These are phyloP conservation scores for Ctenosaura bakeri DNA, from an alignment of 2,797 vertebrate species.

Conservation along the genomic window DNA sequence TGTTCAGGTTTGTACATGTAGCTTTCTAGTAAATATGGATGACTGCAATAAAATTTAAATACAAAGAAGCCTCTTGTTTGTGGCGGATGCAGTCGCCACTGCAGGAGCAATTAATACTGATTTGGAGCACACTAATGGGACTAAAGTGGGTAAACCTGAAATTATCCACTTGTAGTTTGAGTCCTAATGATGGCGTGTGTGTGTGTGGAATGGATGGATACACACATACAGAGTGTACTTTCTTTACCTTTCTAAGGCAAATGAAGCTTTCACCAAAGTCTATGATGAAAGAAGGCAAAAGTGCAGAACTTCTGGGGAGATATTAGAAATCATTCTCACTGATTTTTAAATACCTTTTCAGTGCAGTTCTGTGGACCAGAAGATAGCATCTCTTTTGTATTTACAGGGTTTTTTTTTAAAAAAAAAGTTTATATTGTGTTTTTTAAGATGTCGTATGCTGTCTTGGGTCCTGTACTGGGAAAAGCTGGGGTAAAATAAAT, in stretches of 20 bases:
- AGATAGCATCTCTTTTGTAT: too few species aligned
- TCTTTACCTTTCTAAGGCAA: conserved; percentile 33
- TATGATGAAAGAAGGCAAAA: conserved; percentile 23
- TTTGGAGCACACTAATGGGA: conserved; percentile 37
- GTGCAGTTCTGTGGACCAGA: too few species aligned
- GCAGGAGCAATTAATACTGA: conserved; percentile 29
- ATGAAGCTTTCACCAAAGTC: not conserved
- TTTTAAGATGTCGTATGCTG: too few species aligned
- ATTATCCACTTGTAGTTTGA: conserved; percentile 49
- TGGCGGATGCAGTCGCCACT: conserved; percentile 37
- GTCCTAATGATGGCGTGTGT: conserved; percentile 47
- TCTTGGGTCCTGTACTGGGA: too few species aligned
- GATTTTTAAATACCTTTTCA: too few species aligned
- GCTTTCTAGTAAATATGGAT: conserved; percentile 64
- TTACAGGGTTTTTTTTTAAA: too few species aligned
- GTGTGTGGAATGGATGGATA: conserved; percentile 17
- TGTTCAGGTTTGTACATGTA: conserved; percentile 66
- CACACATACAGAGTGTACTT: not conserved
- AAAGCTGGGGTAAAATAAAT: too few species aligned
- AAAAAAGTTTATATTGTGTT: too few species aligned
- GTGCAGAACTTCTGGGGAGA: conserved; percentile 28
- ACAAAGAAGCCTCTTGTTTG: conserved; percentile 65
- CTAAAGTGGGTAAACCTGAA: conserved; percentile 42
- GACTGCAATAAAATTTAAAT: conserved; percentile 60
- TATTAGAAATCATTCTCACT: conserved; percentile 33